Base-by-base conservation (phyloP, 2,113 vertebrate genomes). In the Bagarius yarrelli region DNA sequence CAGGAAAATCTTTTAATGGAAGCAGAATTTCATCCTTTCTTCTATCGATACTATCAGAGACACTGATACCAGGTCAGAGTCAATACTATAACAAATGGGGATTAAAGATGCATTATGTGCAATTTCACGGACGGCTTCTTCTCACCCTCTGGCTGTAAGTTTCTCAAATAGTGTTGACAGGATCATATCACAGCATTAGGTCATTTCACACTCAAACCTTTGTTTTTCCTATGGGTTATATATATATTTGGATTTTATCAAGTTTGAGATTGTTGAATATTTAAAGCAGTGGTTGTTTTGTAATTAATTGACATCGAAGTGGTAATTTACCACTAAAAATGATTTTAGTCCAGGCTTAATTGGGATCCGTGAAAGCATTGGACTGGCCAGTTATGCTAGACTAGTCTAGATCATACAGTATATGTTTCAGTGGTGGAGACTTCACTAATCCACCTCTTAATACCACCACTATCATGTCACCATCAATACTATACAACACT, bases 81-180 rank as follows among this genome's bases (percentile, higher is more conserved):
- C 90, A 88, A 90, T 89, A 89, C 88, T 83, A 83, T 88, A 87
- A 90, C 88, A 91, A 90, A 91, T 84, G 79, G 84, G 86, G 90
- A 90, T 92, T 90, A 91, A 86, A 88, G 87, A 87, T 74, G 70
- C 85, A 91, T 91, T 91, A 89, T 83, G 88, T 90, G 88, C 89
- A 92, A 92, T 93, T 93, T 93, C 88, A 92, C 87, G 91, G 90
- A 78, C 91, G 91, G 90, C 85, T 87, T 87, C 84, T 76, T 73
- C 77, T 84, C 40, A 67, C 88, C 89, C 90, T 86, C 78, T 83
- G 90, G 91, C 90, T 89, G 87, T 83, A 85, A 80, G 84, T 85
- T 87, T 87, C 89, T 83, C 83, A 87, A 89, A 89, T 88, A 82
- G 85, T 89, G 88, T 83, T 90, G 89, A 87, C 87, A 86, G 81